Evolutionary conservation across 2,113 vertebrate species (phyloP).

Genomic region (Campylomormyrus numenius): DNA sequence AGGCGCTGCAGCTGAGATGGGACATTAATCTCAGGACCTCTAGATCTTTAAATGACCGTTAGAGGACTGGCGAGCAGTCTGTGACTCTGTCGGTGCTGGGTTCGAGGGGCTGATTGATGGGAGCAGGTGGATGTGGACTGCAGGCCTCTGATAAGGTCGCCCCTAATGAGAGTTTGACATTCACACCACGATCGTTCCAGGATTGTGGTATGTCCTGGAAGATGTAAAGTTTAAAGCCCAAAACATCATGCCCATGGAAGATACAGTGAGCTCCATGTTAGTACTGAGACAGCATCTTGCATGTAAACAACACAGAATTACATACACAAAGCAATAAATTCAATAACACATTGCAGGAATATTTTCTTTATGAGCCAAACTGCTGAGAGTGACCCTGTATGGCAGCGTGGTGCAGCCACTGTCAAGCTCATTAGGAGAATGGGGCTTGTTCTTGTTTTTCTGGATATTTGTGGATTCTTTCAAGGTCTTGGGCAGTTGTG

Average conservation of each 20-base stretch:
- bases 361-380: not conserved
- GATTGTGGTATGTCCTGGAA: not conserved
- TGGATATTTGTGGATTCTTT: constrained; percentile 37
- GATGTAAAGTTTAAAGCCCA: not conserved
- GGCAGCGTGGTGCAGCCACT: not conserved
- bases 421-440: not conserved
- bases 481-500: constrained; percentile 50
- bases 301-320: not conserved
- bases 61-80: constrained; percentile 57
- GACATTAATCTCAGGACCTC: constrained; percentile 62
- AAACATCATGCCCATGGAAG: not conserved
- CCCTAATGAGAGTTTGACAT: not conserved
- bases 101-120: not conserved
- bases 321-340: not conserved
- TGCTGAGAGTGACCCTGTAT: not conserved
- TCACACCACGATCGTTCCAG: not conserved
- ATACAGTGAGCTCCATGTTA: not conserved
- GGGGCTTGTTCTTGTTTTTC: not conserved
- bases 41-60: constrained; percentile 62
- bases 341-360: not conserved
- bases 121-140: not conserved
- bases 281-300: not conserved
- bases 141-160: not conserved
- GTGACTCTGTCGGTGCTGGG: constrained; percentile 32
- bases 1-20: constrained; percentile 51